These are phyloP conservation scores for Protobothrops mucrosquamatus DNA, from an alignment of 2,113 vertebrate genomes.

Conservation along the genomic window DNA sequence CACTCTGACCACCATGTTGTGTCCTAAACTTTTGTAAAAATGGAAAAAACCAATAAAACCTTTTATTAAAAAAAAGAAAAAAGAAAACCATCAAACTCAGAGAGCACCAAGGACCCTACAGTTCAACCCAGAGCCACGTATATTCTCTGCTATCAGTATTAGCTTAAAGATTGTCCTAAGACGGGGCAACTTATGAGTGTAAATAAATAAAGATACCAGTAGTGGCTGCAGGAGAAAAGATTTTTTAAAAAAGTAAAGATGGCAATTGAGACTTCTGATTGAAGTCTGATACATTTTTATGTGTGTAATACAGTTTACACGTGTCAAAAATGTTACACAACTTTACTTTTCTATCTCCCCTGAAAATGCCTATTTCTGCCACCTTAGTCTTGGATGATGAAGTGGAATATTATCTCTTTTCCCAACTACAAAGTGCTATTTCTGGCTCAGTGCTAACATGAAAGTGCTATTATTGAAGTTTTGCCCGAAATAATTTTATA, in stretches of 20 bases:
- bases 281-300: neutral
- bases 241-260: neutral
- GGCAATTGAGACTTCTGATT: neutral
- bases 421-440: neutral
- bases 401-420: neutral
- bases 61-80: no score
- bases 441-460: neutral
- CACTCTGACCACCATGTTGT: no score
- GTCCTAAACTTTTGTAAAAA: no score
- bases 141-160: neutral
- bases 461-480: neutral
- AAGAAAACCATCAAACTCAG: neutral
- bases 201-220: neutral
- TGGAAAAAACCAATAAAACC: no score
- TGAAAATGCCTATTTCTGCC: neutral
- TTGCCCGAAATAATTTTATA: no score
- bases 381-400: neutral
- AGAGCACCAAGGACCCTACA: no score
- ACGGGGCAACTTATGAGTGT: neutral
- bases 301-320: neutral
- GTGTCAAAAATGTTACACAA: neutral
- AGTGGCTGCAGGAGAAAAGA: neutral
- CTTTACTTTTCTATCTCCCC: neutral
- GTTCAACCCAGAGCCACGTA: neutral
- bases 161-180: neutral